These are phyloP conservation scores for Dicyrtomina minuta DNA, from an alignment of 2,888 invertebrate species.

Conservation along the genomic window DNA sequence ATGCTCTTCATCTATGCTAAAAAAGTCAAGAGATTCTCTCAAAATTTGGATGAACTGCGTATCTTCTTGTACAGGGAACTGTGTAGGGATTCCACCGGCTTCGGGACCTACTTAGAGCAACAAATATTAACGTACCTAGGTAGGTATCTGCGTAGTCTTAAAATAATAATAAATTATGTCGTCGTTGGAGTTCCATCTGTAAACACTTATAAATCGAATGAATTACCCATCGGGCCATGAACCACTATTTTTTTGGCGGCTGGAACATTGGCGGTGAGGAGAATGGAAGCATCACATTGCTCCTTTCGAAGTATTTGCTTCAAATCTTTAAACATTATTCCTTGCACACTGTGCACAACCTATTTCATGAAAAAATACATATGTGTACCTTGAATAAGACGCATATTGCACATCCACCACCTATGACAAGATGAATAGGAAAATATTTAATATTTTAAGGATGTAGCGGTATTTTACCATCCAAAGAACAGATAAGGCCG, in stretches of 20 bases:
- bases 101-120: slow-evolving; percentile 66
- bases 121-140: neutral
- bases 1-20: slow-evolving; percentile 87
- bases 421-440: neutral
- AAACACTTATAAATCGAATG: slow-evolving; percentile 47
- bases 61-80: slow-evolving; percentile 97
- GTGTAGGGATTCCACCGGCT: slow-evolving; percentile 93
- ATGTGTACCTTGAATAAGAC: neutral
- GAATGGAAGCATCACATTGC: slow-evolving; percentile 96
- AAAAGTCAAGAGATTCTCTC: slow-evolving; percentile 94
- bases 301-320: slow-evolving; percentile 98
- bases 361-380: slow-evolving; percentile 55
- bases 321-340: slow-evolving; percentile 98
- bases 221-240: slow-evolving; percentile 79
- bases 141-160: too few relatives aligned
- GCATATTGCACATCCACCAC: neutral
- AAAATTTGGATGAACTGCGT: slow-evolving; percentile 93
- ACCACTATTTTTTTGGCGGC: slow-evolving; percentile 98
- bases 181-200: neutral
- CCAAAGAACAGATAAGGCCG: slow-evolving; percentile 93
- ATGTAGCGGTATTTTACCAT: slow-evolving; percentile 71
- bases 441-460: neutral
- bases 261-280: slow-evolving; percentile 97
- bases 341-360: slow-evolving; percentile 97
- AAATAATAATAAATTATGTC: neutral